Percentiles rank a stretch among this genome's conserved stretches.
phyloP scores from a whole-genome alignment of 2,113 vertebrate genomes.

The Phainopepla nitens region DNA sequence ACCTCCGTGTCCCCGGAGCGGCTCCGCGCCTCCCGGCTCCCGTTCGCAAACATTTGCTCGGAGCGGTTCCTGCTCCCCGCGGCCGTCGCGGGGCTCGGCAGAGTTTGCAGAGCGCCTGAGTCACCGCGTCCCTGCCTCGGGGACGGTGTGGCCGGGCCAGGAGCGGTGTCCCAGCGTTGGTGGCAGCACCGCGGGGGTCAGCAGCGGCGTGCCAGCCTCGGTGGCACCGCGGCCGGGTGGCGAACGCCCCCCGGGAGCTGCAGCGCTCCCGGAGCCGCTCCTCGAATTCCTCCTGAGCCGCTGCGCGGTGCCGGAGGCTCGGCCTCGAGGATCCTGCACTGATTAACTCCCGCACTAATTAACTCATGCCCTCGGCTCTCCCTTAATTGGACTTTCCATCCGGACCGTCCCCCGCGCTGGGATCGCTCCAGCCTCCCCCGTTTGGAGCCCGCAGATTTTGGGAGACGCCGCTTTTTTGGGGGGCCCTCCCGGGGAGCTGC shows the following conservation, averaged over 20 bases:
- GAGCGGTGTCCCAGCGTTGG: background rate
- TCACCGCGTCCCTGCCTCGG: background rate
- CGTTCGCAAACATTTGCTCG: background rate
- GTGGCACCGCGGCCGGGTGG: background rate
- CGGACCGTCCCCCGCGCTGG: rapidly evolving
- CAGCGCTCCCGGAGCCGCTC: rapidly evolving
- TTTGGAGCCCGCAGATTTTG: background rate
- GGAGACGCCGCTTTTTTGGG: background rate
- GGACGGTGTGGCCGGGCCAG: rapidly evolving
- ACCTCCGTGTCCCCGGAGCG: background rate
- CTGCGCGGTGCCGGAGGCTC: background rate
- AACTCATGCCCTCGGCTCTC: background rate
- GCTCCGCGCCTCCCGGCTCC: background rate
- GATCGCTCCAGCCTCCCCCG: background rate
- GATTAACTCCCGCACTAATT: background rate
- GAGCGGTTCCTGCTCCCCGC: slow-evolving; percentile 35
- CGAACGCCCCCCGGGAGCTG: background rate
- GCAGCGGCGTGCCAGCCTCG: rapidly evolving
- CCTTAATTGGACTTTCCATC: background rate
- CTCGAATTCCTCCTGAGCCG: rapidly evolving
- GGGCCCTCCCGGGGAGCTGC: background rate
- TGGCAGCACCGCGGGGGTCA: background rate
- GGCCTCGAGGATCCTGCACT: background rate
- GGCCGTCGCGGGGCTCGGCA: background rate
- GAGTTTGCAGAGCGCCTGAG: slow-evolving; percentile 20